phyloP scores from a whole-genome alignment of 2,113 vertebrate species.

The Pipa parva region DNA sequence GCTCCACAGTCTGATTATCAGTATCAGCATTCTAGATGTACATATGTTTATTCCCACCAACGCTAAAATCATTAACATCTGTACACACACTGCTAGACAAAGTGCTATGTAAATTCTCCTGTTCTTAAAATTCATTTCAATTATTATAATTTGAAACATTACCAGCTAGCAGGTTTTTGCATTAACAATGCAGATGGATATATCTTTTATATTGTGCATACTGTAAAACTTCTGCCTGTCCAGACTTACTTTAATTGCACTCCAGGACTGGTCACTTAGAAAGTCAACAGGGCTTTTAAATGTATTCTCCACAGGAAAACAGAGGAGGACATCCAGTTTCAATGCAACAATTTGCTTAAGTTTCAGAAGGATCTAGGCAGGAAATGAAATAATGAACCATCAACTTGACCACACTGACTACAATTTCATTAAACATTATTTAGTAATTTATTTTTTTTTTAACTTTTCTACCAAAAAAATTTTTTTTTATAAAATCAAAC shows the following conservation, averaged over 20 bases:
- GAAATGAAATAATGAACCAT: constrained; percentile 42
- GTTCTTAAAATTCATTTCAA: too few species aligned
- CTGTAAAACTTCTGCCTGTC: background rate
- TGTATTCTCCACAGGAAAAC: constrained; percentile 63
- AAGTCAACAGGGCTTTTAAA: constrained; percentile 69
- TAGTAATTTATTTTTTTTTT: background rate
- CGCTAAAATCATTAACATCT: too few species aligned
- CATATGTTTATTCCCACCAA: too few species aligned
- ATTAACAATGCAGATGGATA: too few species aligned
- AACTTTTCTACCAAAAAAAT: too few species aligned
- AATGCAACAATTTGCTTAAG: constrained; percentile 62
- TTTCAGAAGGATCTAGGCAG: constrained; percentile 68
- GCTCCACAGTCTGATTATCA: too few species aligned
- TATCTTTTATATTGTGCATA: too few species aligned
- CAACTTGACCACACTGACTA: background rate
- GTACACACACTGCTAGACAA: background rate
- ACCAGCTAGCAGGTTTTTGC: too few species aligned
- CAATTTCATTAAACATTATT: background rate
- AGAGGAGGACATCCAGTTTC: constrained; percentile 74
- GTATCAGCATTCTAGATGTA: too few species aligned
- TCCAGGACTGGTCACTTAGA: constrained; percentile 70
- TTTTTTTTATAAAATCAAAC: too few species aligned
- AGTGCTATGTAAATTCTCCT: too few species aligned
- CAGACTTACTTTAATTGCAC: constrained; percentile 67
- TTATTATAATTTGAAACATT: too few species aligned